Conservation (phyloP, 2,113 vertebrate genomes). For the Beaufortia kweichowensis region DNA sequence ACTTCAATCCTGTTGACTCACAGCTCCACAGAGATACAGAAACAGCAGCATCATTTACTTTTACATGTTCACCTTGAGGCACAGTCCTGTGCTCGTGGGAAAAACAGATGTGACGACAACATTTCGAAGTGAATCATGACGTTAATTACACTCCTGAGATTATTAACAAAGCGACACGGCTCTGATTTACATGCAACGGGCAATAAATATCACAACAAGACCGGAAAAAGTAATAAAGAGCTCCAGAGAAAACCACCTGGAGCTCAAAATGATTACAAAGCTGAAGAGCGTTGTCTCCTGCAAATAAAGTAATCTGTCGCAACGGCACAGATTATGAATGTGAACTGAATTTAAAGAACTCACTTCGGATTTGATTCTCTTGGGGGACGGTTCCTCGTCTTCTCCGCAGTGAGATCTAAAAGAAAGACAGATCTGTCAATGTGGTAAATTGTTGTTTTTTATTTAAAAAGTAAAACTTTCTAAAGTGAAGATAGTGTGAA, state of each 20-base stretch:
- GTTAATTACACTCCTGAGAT: conserved; percentile 35
- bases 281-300: background rate
- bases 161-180: conserved; percentile 24
- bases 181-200: conserved; percentile 19
- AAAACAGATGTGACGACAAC: conserved; percentile 1
- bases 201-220: conserved; percentile 8
- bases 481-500: too few species aligned
- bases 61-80: conserved; percentile 32
- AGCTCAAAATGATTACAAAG: conserved; percentile 36
- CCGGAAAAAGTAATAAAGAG: conserved; percentile 38
- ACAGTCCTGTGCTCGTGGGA: conserved; percentile 19
- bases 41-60: conserved; percentile 5
- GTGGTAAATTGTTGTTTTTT: too few species aligned
- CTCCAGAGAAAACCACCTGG: conserved; percentile 32
- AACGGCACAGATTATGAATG: background rate
- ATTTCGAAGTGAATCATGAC: conserved; percentile 30
- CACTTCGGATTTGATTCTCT: conserved; percentile 96
- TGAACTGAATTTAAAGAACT: conserved; percentile 25
- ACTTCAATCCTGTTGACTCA: conserved; percentile 22
- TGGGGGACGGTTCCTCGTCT: conserved; percentile 91
- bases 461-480: too few species aligned
- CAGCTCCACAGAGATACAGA: background rate
- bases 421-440: conserved; percentile 55
- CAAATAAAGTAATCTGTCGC: conserved; percentile 8
- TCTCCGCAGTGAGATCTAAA: conserved; percentile 89